Conservation (phyloP, 2,113 vertebrate species). For the Phasianus colchicus region DNA sequence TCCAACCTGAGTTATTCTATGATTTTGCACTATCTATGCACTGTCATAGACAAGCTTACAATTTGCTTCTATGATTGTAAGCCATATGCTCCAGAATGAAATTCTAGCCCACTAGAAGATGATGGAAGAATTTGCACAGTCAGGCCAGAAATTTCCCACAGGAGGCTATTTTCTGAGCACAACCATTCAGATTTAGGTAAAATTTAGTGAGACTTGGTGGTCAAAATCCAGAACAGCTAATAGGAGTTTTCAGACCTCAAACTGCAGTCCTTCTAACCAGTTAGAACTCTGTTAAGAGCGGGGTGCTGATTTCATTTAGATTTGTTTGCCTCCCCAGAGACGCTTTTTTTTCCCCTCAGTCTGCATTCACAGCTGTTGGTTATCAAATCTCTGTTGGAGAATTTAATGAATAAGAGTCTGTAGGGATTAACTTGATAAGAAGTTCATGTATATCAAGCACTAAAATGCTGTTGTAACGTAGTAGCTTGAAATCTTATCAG, state of each 20-base stretch:
- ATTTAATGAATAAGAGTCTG: constrained; percentile 56
- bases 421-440: constrained; percentile 63
- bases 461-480: constrained; percentile 47
- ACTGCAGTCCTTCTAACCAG: not conserved
- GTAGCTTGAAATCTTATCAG: constrained; percentile 62
- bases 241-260: not conserved
- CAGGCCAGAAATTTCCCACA: not conserved
- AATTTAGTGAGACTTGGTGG: not conserved
- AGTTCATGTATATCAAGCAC: constrained; percentile 43
- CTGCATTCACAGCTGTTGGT: constrained; percentile 2
- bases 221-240: not conserved
- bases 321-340: not conserved
- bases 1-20: too few species aligned
- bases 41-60: too few species aligned
- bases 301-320: not conserved
- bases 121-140: not conserved
- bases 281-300: not conserved
- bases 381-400: constrained; percentile 43
- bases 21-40: too few species aligned
- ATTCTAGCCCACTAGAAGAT: not conserved
- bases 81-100: not conserved
- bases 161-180: not conserved
- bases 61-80: too few species aligned
- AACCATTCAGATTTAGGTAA: not conserved
- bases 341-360: not conserved